Evolutionary conservation across 2,888 invertebrate species (phyloP), one percentile per base, ranked within the genome.

Genomic region (Drosophila hamatofila): DNA sequence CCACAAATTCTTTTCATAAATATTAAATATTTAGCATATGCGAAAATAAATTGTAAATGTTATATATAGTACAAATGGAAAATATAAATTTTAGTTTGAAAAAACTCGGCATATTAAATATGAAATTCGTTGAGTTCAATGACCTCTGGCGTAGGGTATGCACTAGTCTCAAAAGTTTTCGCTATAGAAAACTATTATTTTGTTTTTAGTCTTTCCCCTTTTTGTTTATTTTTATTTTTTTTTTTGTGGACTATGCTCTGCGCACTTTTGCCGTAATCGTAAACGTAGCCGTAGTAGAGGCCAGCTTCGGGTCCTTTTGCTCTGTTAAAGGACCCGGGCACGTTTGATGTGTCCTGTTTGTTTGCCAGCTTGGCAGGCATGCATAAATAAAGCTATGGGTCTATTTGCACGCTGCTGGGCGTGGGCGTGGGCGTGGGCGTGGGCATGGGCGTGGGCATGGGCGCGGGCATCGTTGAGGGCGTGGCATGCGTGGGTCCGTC

Each of bases 321-420:
- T 49, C 37, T n/a, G 52, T 52, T 52, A 52, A 35, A 37, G 58
- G 83, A 67, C 75, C 71, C 72, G 74, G 74, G 75, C 83, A 78
- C 84, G 87, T 78, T 81, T 87, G 79, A 83, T 83, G 73, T 83
- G 65, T 67, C 63, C 65, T 77, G 79, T 77, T 77, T 77, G 77
- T 46, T 66, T 69, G 78, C 64, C 74, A 27, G 76, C 68, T 66
- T 59, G 78, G 59, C 51, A 59, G 59, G 67, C 71, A 81, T 83
- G 73, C 82, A 87, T 84, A 81, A 78, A 83, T 78, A 71, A 58
- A 78, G 78, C 77, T 72, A 85, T 78, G 72, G 82, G 60, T 77
- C 69, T 75, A 83, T 78, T 86, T 82, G 80, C 62, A 72, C 61
- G 72, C 67, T 49, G 57, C 64, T 63, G 80, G 68, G 42, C 42